These are phyloP conservation scores for Psittacara wagleri DNA, from an alignment of 2,113 vertebrate genomes.

Conservation along the genomic window DNA sequence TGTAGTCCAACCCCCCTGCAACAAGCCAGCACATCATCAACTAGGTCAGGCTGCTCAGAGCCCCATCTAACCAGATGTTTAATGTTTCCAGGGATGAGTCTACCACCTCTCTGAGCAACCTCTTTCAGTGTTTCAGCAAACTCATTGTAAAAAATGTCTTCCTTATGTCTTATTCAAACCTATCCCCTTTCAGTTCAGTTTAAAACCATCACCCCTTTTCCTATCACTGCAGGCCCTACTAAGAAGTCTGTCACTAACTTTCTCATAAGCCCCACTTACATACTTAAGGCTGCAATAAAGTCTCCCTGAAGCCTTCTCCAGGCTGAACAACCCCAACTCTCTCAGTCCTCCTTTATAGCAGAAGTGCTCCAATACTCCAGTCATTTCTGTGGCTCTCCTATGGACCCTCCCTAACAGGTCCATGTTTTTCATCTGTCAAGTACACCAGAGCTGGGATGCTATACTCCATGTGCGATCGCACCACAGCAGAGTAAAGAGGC, in stretches of 20 bases:
- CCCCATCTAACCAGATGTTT: background rate
- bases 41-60: background rate
- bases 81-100: background rate
- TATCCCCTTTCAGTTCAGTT: background rate
- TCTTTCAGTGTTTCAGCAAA: background rate
- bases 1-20: background rate
- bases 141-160: background rate
- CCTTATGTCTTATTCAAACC: background rate
- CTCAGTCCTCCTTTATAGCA: background rate
- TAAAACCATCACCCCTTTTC: background rate
- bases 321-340: background rate
- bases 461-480: background rate
- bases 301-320: rapidly evolving
- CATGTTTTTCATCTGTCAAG: background rate
- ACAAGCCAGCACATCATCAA: background rate
- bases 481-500: background rate
- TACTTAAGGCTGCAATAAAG: rapidly evolving
- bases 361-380: background rate
- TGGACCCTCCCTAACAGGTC: rapidly evolving
- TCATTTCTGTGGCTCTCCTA: background rate
- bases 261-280: background rate
- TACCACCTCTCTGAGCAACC: background rate
- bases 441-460: rapidly evolving
- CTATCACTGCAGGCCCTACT: background rate
- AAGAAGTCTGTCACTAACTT: background rate